These are phyloP conservation scores for Tenthredo mesomela DNA, from an alignment of 2,888 invertebrate genomes.

Conservation along the genomic window DNA sequence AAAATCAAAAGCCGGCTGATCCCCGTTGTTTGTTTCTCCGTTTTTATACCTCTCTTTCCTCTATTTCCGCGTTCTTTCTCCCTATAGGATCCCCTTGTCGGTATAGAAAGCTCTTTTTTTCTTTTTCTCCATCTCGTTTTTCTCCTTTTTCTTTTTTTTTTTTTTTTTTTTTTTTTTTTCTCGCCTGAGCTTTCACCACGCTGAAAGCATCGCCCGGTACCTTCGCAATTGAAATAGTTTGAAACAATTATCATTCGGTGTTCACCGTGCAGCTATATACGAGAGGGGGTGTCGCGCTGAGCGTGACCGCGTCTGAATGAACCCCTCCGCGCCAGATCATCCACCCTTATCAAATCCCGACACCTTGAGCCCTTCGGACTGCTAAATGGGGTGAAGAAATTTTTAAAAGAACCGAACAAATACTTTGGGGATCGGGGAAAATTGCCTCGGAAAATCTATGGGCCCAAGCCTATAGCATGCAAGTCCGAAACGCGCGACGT, in stretches of 20 bases:
- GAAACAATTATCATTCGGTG: slow-evolving; percentile 71
- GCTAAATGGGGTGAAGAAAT: slow-evolving; percentile 47
- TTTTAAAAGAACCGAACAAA: slow-evolving; percentile 23
- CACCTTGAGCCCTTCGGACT: slow-evolving; percentile 38
- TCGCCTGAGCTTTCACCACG: not conserved
- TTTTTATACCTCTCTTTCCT: not conserved
- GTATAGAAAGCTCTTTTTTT: not conserved
- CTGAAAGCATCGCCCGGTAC: not conserved
- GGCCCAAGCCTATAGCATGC: not conserved
- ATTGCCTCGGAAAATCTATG: not conserved
- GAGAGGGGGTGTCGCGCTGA: not conserved
- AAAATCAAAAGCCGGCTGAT: not conserved
- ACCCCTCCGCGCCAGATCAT: slow-evolving; percentile 20
- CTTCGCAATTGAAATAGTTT: slow-evolving; percentile 74
- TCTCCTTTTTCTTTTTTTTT: not conserved
- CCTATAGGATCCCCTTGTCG: not conserved
- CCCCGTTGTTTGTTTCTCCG: not conserved
- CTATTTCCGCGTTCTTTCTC: not conserved
- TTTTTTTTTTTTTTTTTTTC: not conserved
- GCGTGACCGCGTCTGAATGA: slow-evolving; percentile 41
- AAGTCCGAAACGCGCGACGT: not conserved
- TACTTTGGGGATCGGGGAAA: slow-evolving; percentile 23
- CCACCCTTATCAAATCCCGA: slow-evolving; percentile 51
- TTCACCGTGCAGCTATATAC: slow-evolving; percentile 21
- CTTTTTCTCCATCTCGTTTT: not conserved